Evolutionary conservation across 2,888 invertebrate genomes (phyloP), one percentile per base, ranked within the genome.

Genomic region (Copidosoma aretas): DNA sequence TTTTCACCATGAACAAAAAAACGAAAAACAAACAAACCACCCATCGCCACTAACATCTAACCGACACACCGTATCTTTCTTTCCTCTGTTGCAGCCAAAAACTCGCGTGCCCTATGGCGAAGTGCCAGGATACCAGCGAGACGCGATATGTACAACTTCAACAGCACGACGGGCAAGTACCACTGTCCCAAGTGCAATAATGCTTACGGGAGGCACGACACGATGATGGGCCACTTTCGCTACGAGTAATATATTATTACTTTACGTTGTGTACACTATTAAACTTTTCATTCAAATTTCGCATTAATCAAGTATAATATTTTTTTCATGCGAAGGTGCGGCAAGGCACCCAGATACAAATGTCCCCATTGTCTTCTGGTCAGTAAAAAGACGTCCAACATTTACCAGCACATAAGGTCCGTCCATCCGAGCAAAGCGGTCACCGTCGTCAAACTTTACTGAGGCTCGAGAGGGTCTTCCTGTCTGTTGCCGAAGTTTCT

Each of bases 111-210:
- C 24, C 24, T 24, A 17, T 22, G 25, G 22, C 25, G 17, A 25
- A 56, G 15, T 25, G 3, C 24, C 4, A 32, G 14, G 15, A 22
- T 15, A 15, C 25, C 25, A 32, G 4, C 17, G 22, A 22, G 43
- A n/a, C 58, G 64, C n/a, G 64, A 67, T 15, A 52, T 19, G 3
- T 32, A 24, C n/a, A 41, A 58, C n/a, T 64, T 46, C 41, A 71
- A 62, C 58, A n/a, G 43, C 57, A 70, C 67, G 52, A 81, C 81
- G 41, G 80, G 81, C 51, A 83, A 81, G 64, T 82, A 77, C 73
- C 82, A 81, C 68, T 84, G 84, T 74, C 82, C 82, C 10, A 80
- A 77, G 59, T 84, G 84, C 75, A 81, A 82, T 74, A 83, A 80
- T 69, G 81, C 80, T 56, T 84, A 84, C 70, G 78, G 80, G 15